These are phyloP conservation scores for Poeciliopsis retropinna DNA, from an alignment of 2,113 vertebrate species.

Conservation along the genomic window DNA sequence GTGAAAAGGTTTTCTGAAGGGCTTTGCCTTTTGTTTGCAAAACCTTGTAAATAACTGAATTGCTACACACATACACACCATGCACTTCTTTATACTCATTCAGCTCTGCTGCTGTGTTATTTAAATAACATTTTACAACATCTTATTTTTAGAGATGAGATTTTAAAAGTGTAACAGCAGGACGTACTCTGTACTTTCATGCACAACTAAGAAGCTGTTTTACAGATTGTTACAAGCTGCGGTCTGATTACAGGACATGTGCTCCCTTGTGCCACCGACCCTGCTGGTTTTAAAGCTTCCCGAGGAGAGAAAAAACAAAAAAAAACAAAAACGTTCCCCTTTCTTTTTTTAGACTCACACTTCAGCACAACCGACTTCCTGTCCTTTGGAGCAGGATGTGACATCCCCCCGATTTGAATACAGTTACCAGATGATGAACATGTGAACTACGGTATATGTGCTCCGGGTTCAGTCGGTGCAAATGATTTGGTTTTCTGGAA, in stretches of 20 bases:
- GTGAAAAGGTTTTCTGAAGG: too few species aligned
- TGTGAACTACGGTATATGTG: background rate
- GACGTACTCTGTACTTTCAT: slow-evolving; percentile 1
- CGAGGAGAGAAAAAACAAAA: slow-evolving; percentile 47
- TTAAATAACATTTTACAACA: background rate
- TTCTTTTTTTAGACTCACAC: slow-evolving; percentile 74
- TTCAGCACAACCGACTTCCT: slow-evolving; percentile 65
- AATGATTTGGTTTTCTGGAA: slow-evolving; percentile 30
- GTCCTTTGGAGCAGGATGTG: slow-evolving; percentile 76
- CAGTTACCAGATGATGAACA: slow-evolving; percentile 30
- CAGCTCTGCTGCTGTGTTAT: background rate
- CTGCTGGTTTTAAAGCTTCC: slow-evolving; percentile 67
- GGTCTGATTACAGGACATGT: slow-evolving; percentile 41
- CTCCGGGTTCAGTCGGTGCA: slow-evolving; percentile 8
- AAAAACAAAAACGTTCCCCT: slow-evolving; percentile 23
- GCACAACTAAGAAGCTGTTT: slow-evolving; percentile 55
- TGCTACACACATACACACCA: too few species aligned
- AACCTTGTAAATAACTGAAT: too few species aligned
- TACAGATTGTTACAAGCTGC: slow-evolving; percentile 26
- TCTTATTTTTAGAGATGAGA: background rate
- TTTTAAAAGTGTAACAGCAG: background rate
- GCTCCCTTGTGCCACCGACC: slow-evolving; percentile 33
- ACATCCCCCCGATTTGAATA: slow-evolving; percentile 49
- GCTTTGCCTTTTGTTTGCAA: too few species aligned
- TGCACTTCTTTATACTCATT: too few species aligned